Conservation (phyloP, 2,888 invertebrate species). For the Ormyrus labotus region DNA sequence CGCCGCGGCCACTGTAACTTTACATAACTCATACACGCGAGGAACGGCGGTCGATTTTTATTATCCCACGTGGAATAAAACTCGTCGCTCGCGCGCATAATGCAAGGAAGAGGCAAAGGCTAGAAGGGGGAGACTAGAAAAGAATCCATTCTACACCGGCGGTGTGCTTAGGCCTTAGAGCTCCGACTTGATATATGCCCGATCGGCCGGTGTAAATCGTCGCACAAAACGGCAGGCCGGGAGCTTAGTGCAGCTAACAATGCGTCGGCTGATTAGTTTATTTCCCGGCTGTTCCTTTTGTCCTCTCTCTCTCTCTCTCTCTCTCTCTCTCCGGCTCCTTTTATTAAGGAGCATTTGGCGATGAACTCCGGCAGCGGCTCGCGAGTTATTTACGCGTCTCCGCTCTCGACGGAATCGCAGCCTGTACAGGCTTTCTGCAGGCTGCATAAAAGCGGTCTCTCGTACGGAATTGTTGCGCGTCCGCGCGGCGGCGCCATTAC, state of each 20-base stretch:
- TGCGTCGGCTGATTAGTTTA: constrained; percentile 32
- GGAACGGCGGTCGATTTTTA: neutral
- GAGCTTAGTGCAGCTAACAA: neutral
- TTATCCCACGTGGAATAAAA: constrained; percentile 9
- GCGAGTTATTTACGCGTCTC: constrained; percentile 35
- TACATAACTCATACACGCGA: constrained; percentile 22
- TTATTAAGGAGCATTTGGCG: constrained; percentile 24
- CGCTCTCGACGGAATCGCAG: neutral
- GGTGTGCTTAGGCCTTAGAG: neutral
- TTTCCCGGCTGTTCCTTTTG: constrained; percentile 7
- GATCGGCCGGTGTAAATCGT: constrained; percentile 16
- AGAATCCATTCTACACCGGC: neutral
- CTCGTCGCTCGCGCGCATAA: neutral
- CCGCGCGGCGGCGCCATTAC: constrained; percentile 13
- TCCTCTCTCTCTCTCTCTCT: neutral
- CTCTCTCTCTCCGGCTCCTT: neutral
- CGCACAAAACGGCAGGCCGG: neutral
- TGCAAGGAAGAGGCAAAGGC: neutral
- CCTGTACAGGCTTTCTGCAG: neutral
- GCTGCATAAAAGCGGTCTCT: neutral
- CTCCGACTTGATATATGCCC: constrained; percentile 24
- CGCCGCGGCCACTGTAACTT: neutral
- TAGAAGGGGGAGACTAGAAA: neutral
- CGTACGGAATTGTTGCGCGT: constrained; percentile 10
- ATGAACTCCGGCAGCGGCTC: neutral